Conservation (phyloP, 2,113 vertebrate species). For the Hyperoodon ampullatus region DNA sequence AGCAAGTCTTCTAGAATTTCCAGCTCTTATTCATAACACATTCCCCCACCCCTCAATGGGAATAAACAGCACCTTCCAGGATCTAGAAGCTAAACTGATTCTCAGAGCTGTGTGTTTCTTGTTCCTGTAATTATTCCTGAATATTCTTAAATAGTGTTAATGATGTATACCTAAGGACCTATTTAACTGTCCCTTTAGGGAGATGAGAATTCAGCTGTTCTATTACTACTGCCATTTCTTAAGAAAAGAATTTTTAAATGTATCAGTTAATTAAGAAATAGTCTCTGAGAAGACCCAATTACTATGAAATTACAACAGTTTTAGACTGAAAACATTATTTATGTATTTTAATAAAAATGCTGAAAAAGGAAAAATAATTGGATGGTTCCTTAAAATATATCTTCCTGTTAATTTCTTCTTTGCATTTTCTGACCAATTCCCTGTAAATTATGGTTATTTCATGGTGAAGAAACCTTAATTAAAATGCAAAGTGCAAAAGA, state of each 20-base stretch:
- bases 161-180: not conserved
- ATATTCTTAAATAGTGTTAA: not conserved
- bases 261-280: constrained; percentile 34
- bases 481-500: constrained; percentile 51
- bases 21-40: not conserved
- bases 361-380: not conserved
- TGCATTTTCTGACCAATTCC: constrained; percentile 9
- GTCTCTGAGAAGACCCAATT: not conserved
- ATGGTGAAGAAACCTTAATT: constrained; percentile 16
- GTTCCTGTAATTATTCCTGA: not conserved
- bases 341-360: not conserved
- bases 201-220: not conserved
- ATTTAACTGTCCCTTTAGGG: not conserved
- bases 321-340: not conserved
- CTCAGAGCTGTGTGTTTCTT: not conserved
- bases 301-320: not conserved
- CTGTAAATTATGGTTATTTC: not conserved
- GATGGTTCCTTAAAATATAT: not conserved
- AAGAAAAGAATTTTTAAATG: not conserved
- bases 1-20: not conserved
- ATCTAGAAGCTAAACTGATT: not conserved
- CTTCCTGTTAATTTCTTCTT: constrained; percentile 14
- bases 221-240: not conserved
- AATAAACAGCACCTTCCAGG: not conserved
- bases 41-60: no score